Base-by-base conservation (phyloP, 2,113 vertebrate species). In the Eudyptes chrysolophus region DNA sequence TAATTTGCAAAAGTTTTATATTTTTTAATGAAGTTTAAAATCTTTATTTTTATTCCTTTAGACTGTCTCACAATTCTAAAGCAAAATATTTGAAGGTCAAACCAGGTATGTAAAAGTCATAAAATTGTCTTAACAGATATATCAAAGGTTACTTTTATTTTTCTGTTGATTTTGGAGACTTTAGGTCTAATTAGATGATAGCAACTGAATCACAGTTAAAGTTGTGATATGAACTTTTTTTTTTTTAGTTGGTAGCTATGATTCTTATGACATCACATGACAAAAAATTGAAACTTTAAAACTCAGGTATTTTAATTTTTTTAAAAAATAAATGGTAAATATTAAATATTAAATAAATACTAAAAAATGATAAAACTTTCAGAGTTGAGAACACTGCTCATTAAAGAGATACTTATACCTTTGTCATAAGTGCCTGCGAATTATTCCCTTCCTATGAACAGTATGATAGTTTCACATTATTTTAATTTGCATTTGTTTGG, bases 241-340 rank as follows among this genome's bases (percentile, higher is more conserved):
- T 66, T 66, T 74, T 70, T 40, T 2, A n/a, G 8, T 44, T 80
- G 13, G 4, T 13, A 25, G 17, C 3, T 80, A 14, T 85, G 34
- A 76, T 46, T 83, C 26, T 86, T 60, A 48, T 40, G 16, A 69
- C 15, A 72, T 32, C 30, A 42, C 7, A 30, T 36, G 13, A 57
- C 10, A 7, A 71, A 34, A 76, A n/a, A 3, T 5, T n/a, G 17
- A 62, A 70, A 58, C 4, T 79, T 68, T 49, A 58, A 77, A 49
- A 25, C 3, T 18, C 2, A 65, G 1, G 2, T 32, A 1, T 44
- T 71, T n/a, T 38, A 40, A 21, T 54, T 20, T 54, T 20, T n/a
- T 1, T 12, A 8, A 60, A 40, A 40, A 82, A 78, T 16, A 77
- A 36, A 44, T 48, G 0, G 1, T 58, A 64, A 72, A 51, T 51